Percentiles rank a stretch among this genome's conserved stretches.
Evolutionary conservation across 2,888 invertebrate genomes (phyloP).

Genomic region (Mesorhabditis spiculigera): DNA sequence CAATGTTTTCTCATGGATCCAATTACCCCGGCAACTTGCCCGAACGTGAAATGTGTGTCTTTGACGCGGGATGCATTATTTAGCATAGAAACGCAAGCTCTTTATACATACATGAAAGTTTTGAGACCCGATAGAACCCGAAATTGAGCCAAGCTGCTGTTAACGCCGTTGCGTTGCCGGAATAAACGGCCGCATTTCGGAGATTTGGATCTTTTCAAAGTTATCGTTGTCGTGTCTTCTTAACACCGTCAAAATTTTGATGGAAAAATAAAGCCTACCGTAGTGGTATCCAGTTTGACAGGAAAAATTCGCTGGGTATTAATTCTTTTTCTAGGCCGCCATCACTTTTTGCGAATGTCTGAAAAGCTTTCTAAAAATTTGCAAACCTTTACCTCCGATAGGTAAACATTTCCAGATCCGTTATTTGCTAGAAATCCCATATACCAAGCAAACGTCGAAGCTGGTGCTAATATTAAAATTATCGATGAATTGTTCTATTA

Average conservation of each 20-base stretch:
- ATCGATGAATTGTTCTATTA: not conserved
- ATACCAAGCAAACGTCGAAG: not conserved
- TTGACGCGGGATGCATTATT: too few species aligned
- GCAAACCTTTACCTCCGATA: not conserved
- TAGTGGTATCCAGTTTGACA: conserved; percentile 2
- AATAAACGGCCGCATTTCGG: not conserved
- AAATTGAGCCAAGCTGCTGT: too few species aligned
- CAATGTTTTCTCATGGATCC: too few species aligned
- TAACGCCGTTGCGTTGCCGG: too few species aligned
- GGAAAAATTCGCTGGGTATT: not conserved
- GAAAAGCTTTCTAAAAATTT: conserved; percentile 3
- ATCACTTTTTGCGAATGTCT: not conserved
- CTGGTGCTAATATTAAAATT: not conserved
- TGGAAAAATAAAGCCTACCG: not conserved
- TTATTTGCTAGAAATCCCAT: not conserved
- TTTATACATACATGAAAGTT: too few species aligned
- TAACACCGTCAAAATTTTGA: not conserved
- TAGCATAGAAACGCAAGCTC: too few species aligned
- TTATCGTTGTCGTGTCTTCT: not conserved
- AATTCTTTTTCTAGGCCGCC: not conserved
- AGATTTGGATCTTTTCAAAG: not conserved
- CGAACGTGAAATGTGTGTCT: too few species aligned
- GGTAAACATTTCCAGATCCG: not conserved
- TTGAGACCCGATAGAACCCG: too few species aligned
- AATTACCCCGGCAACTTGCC: too few species aligned